Evolutionary conservation across 2,113 vertebrate genomes (phyloP), one percentile per base, ranked within the genome.

Genomic region (Benitochromis conjunctus): DNA sequence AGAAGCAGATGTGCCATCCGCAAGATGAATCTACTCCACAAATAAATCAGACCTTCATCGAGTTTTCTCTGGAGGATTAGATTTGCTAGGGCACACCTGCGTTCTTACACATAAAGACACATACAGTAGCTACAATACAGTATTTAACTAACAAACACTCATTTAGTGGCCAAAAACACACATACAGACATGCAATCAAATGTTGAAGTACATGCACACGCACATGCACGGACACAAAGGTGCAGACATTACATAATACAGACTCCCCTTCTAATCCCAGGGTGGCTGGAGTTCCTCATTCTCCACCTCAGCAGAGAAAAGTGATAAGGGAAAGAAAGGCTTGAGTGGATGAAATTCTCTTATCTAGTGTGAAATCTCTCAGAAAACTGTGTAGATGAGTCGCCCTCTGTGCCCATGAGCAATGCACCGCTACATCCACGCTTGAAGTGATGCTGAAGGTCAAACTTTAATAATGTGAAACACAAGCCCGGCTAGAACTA

Each of bases 51-150:
- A 90, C 86, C 86, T 89, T 88, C 82, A 24, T 57, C 31, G 64
- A 82, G 54, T 38, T 87, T 81, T 51, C 90, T 82, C 92, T n/a
- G 3, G 91, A 79, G 94, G 89, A 91, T 92, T 92, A 60, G 53
- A 84, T 94, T 88, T 90, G 89, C 92, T 91, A 82, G 95, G 94
- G 88, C 93, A 94, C 95, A 95, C 92, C 94, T 95, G 94, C 81
- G 89, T 78, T 83, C 91, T 89, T 81, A 91, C 64, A 88, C 77
- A 79, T 64, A 53, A 80, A 88, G 66, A 78, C 64, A 74, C 81
- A 92, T 86, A 83, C 56, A 74, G 81, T 85, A 89, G 51, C 18
- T 85, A 85, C 85, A 90, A 84, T 92, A 64, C 55, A 83, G 51
- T 31, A 80, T 19, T 89, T 82, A 48, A 24, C 81, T 4, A 57